Evolutionary conservation across 2,113 vertebrate genomes (phyloP).

Genomic region (Danionella cerebrum): DNA sequence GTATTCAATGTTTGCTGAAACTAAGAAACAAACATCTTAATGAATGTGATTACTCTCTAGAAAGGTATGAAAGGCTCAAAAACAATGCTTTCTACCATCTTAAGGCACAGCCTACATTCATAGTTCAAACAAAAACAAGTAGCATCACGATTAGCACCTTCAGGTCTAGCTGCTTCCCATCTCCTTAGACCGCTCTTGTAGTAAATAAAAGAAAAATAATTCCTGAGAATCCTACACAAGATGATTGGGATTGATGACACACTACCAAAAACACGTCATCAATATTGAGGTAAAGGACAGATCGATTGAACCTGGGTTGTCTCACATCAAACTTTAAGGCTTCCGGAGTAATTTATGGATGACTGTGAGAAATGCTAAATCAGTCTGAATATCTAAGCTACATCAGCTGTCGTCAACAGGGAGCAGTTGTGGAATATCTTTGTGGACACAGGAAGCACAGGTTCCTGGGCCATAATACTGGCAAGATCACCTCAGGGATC

Average conservation of each 20-base stretch:
- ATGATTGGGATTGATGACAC: slow-evolving; percentile 7
- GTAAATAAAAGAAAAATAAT: slow-evolving; percentile 15
- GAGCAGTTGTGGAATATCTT: background rate
- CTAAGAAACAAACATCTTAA: slow-evolving; percentile 32
- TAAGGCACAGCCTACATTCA: slow-evolving; percentile 56
- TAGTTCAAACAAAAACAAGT: slow-evolving; percentile 35
- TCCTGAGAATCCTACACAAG: slow-evolving; percentile 52
- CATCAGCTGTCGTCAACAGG: background rate
- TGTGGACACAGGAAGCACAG: background rate
- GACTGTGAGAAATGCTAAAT: background rate
- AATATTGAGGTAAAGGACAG: slow-evolving; percentile 28
- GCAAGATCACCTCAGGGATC: slow-evolving; percentile 11
- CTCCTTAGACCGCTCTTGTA: background rate
- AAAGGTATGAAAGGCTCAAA: slow-evolving; percentile 46
- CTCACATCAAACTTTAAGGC: background rate
- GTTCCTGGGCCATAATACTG: slow-evolving; percentile 4
- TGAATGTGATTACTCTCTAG: slow-evolving; percentile 33
- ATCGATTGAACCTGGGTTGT: slow-evolving; percentile 9
- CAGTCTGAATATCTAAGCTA: background rate
- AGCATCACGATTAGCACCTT: slow-evolving; percentile 40
- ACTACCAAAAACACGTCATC: slow-evolving; percentile 53
- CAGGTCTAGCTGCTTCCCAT: background rate
- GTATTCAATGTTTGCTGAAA: slow-evolving; percentile 60
- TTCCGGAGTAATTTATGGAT: background rate
- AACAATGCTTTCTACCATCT: slow-evolving; percentile 16